Conservation (phyloP, 2,113 vertebrate species). For the Chlamydotis undulata region DNA sequence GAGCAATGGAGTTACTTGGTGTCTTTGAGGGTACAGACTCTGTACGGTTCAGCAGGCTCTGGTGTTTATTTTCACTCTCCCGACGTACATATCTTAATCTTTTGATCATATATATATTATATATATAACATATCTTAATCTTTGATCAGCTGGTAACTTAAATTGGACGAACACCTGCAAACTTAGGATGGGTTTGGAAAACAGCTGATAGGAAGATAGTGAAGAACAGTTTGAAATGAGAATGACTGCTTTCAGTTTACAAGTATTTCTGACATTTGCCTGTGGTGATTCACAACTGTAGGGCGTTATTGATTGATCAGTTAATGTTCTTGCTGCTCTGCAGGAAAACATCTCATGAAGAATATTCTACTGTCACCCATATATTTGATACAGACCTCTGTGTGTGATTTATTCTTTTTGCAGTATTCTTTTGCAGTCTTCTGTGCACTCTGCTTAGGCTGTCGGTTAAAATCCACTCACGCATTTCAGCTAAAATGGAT, state of each 20-base stretch:
- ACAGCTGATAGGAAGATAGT: neutral
- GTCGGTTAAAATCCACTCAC: neutral
- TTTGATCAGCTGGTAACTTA: neutral
- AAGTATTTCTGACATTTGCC: neutral
- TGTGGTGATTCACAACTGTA: neutral
- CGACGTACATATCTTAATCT: neutral
- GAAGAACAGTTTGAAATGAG: neutral
- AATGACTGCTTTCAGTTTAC: fast-evolving
- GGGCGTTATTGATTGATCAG: neutral
- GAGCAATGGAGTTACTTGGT: neutral
- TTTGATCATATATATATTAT: too few species aligned
- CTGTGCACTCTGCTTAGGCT: neutral
- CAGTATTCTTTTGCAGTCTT: too few species aligned
- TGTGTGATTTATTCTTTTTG: neutral
- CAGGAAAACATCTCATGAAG: neutral
- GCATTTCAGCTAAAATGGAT: neutral
- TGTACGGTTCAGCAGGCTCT: neutral
- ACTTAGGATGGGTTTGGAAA: neutral
- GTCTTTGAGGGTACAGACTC: neutral
- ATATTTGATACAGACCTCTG: neutral
- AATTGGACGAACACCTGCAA: neutral
- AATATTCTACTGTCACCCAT: neutral
- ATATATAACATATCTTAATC: too few species aligned
- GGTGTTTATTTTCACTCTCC: neutral
- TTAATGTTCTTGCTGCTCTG: neutral